Conservation (phyloP, 2,888 invertebrate genomes). For the Oscheius sp. region DNA sequence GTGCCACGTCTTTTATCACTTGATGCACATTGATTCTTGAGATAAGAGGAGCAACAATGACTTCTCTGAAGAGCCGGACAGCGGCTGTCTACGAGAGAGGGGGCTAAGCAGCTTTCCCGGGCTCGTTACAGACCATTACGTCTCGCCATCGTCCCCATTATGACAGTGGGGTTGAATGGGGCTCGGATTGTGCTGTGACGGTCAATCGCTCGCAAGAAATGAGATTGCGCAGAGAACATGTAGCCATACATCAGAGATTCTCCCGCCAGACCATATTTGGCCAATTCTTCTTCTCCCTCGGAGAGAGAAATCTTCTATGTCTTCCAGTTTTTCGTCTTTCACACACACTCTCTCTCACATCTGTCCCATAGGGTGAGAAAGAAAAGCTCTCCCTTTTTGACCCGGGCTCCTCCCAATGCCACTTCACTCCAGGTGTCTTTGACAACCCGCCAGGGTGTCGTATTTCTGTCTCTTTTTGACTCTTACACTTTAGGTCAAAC, state of each 20-base stretch:
- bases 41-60: constrained; percentile 20
- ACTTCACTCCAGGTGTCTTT: not conserved
- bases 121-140: not conserved
- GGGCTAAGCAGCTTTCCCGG: not conserved
- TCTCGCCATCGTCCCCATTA: not conserved
- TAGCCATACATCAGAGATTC: constrained; percentile 2
- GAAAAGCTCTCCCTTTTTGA: not conserved
- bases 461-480: not conserved
- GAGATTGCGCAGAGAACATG: constrained; percentile 16
- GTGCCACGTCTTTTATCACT: constrained; percentile 26
- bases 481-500: too few relatives aligned
- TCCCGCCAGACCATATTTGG: too few relatives aligned
- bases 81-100: not conserved
- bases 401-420: not conserved
- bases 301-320: not conserved
- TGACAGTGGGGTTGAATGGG: too few relatives aligned
- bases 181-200: not conserved
- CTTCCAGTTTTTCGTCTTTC: not conserved
- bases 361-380: not conserved
- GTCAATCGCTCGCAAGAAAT: constrained; percentile 7
- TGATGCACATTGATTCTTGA: constrained; percentile 3
- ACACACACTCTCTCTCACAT: not conserved
- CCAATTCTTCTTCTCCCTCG: not conserved
- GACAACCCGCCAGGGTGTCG: not conserved
- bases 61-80: constrained; percentile 11